phyloP scores from a whole-genome alignment of 2,888 invertebrate genomes.

The Sympetrum striolatum region DNA sequence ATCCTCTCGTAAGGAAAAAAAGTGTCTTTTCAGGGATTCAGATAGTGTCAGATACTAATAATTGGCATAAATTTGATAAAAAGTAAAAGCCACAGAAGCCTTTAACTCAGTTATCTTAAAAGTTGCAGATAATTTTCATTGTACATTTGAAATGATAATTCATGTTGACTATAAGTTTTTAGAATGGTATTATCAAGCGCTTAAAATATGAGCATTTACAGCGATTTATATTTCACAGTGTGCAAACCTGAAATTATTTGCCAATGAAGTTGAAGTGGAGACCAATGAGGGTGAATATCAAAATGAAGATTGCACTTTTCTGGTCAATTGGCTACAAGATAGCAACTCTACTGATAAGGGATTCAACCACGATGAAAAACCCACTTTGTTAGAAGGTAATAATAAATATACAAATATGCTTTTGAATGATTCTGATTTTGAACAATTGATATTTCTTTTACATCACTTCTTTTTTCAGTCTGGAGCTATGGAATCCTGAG shows the following conservation, averaged over 20 bases:
- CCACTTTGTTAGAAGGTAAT: background rate
- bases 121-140: too few relatives aligned
- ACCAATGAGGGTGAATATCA: background rate
- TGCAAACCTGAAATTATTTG: background rate
- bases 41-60: too few relatives aligned
- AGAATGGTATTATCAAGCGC: too few relatives aligned
- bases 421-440: too few relatives aligned
- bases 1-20: too few relatives aligned
- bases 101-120: too few relatives aligned
- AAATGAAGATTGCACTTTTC: background rate
- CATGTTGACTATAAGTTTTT: background rate
- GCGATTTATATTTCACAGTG: background rate
- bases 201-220: background rate
- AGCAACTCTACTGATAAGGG: background rate
- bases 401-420: too few relatives aligned
- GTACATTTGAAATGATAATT: too few relatives aligned
- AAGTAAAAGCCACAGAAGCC: too few relatives aligned
- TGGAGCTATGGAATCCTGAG: constrained; percentile 68
- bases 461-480: constrained; percentile 57
- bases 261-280: background rate
- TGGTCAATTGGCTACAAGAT: background rate
- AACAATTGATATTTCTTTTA: background rate
- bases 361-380: background rate
- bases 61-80: too few relatives aligned
- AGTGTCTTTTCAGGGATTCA: too few relatives aligned